Base-by-base conservation (phyloP, 2,113 vertebrate genomes). In the Leucoraja erinaceus region DNA sequence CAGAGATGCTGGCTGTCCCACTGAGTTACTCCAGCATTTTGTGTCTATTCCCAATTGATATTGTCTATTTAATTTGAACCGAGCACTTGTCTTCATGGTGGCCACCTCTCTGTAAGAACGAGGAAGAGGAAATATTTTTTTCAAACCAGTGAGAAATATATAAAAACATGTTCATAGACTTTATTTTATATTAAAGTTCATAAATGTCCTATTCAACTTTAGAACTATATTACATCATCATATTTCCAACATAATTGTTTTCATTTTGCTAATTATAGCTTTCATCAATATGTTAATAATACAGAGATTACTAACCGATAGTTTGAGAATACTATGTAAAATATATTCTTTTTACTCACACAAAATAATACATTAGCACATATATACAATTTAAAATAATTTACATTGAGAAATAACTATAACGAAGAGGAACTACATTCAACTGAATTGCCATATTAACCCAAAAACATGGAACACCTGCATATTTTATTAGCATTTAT, bases 181-280 rank as follows among this genome's bases (percentile, higher is more conserved):
- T 90, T 90, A 63, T 68, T 91, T 47, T 70, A 70, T 68, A 16
- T 91, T 91, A 54, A 25, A 68, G 33, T 28, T 68, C 12, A 47
- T 25, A 74, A 11, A 38, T 91, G 31, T 38, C 33, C 68, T 20
- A 47, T 72, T 70, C 31, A 54, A 20, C 66, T 54, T 91, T 91
- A 74, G 22, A 91, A 72, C n/a, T 74, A 68, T 68, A 68, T 68
- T 68, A 68, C 10, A 68, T 68, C 66, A 14, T 14, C 16, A 90
- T 33, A 7, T 91, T 90, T 91, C 22, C n/a, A 91, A 22, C 66
- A 70, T 91, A 33, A 91, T 91, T 38, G 38, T 72, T 91, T 72
- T 11, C 20, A 38, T 72, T 70, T 91, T 91, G 12, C 33, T 5
- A 47, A 25, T 10, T 3, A 22, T 72, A 91, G 18, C 66, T 72